These are phyloP conservation scores for Chymomyza amoena DNA, from an alignment of 2,888 invertebrate species.

Conservation along the genomic window DNA sequence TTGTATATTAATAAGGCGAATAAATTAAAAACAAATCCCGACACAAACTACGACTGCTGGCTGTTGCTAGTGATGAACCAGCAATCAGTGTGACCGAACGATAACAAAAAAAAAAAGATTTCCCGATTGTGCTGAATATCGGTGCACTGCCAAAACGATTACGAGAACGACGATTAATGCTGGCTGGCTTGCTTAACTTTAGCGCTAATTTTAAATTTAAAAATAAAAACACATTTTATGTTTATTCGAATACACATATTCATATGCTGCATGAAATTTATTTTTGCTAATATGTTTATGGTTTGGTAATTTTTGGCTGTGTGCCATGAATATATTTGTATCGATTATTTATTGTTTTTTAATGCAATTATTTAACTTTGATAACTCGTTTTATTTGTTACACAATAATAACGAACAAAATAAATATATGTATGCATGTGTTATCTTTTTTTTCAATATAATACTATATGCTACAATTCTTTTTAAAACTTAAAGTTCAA, in stretches of 20 bases:
- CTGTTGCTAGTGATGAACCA: constrained; percentile 1
- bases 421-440: constrained; percentile 33
- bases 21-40: constrained; percentile 64
- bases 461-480: constrained; percentile 8
- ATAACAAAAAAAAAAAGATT: neutral
- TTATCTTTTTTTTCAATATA: constrained; percentile 39
- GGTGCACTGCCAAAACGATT: neutral
- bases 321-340: constrained; percentile 16
- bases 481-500: constrained; percentile 63
- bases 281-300: constrained; percentile 68
- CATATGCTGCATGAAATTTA: constrained; percentile 54
- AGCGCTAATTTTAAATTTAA: neutral
- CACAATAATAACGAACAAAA: constrained; percentile 22
- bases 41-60: constrained; percentile 66
- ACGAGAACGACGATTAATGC: neutral
- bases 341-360: constrained; percentile 3
- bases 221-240: neutral
- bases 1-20: constrained; percentile 47
- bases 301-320: constrained; percentile 47
- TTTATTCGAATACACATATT: neutral
- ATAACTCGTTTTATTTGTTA: constrained; percentile 22
- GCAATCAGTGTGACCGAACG: neutral
- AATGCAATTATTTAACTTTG: constrained; percentile 17
- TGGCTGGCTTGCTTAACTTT: neutral
- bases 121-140: neutral